Base-by-base conservation (phyloP, 1,140 invertebrate species). In the Armadillidium nasatum region DNA sequence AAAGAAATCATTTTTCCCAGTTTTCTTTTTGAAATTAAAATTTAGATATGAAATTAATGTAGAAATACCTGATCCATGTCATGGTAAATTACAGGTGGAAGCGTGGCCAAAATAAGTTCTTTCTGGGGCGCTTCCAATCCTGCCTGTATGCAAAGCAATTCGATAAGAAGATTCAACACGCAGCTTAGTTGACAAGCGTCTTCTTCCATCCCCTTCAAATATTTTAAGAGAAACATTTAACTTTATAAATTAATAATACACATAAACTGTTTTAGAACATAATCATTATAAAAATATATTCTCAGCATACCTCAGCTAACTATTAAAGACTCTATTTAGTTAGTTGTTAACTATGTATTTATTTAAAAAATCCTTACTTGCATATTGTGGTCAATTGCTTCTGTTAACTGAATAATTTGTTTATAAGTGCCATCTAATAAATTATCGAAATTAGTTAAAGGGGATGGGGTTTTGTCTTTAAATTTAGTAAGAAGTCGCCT, bases 381-480 rank as follows among this genome's bases (percentile, higher is more conserved):
- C 70, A 84, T 83, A 79, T 84, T 83, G 15, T 86, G 83, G 73
- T 75, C 73, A 23, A 90, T 85, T 75, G 85, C 82, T 44, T 87
- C 84, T 9, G 87, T 85, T 10, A 84, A 82, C 45, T 83, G 83
- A 13, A 85, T 83, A 33, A 93, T 88, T 80, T 90, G 88, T 80
- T 87, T 84, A 82, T 91, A 88, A 10, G 91, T 92, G 70, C 91
- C 90, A 76, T 90, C 88, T 76, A 94, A 85, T 23, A 94, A 84
- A 19, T 88, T 89, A 83, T 92, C 90, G 22, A 93, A 83, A 80
- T 90, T 88, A 44, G 88, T 89, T 72, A 93, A 86, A 44, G 91
- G 88, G 3, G 88, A 87, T 2, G 92, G 91, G 60, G 91, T 92
- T 83, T 91, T 89, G 74, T 92, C 90, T 79, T 91, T 90, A 82